Base-by-base conservation (phyloP, 2,888 invertebrate genomes). In the Archaeoteleia sp. region DNA sequence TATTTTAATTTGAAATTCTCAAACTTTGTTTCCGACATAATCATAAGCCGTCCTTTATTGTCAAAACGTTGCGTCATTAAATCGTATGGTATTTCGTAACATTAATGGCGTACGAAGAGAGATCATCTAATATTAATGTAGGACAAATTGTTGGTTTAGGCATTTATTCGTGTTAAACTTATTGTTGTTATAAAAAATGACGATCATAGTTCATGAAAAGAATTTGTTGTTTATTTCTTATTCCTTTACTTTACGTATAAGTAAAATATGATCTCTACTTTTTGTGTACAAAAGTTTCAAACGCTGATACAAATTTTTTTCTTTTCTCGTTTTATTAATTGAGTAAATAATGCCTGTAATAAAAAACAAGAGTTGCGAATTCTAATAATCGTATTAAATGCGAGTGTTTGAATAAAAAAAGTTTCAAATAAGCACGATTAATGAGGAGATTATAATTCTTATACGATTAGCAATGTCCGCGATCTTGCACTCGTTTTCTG, bases 401-500 rank as follows among this genome's bases (percentile, higher is more conserved):
- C 14, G 8, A 35, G 7, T 14, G 12, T 13, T 35, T 35, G 12
- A 12, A 7, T n/a, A 27, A 43, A 43, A 43, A 9, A 12, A 27
- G 12, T 6, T 35, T 14, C n/a, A 35, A 14, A 15, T n/a, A 48
- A 48, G 30, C 39, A 25, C 15, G 32, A 54, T 7, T 15, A 10
- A 35, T 40, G 23, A 1, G 42, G 13, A 13, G 13, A n/a, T 14
- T 14, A 5, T 15, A 9, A 14, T 10, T 30, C 37, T 30, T 35
- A 27, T 40, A 4, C 25, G 13, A 48, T 87, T 91, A 95, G 88
- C 95, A 94, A 54, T 91, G 91, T 74, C 95, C 93, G 79, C 93
- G 91, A 85, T 98, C 98, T 66, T 93, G 93, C 0, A 91, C 92
- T 68, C 98, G 92, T 79, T 91, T 92, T 71, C 96, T 90, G 5